Evolutionary conservation across 2,113 vertebrate genomes (phyloP).

Genomic region (Chiloscyllium plagiosum): DNA sequence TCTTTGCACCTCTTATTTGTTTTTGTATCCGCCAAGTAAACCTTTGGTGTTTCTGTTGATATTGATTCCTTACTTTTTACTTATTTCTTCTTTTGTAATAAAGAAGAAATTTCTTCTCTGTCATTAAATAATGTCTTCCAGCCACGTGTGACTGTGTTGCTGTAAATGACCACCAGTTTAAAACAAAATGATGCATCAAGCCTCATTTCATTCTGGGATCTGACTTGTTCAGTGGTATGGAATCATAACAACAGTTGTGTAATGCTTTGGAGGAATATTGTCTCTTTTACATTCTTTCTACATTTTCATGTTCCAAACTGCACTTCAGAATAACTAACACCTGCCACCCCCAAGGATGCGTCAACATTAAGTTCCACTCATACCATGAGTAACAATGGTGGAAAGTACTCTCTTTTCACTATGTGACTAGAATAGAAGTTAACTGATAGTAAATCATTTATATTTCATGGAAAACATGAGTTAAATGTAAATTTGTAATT

Average conservation of each 20-base stretch:
- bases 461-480: background rate
- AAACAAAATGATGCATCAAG: no score
- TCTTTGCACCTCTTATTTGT: no score
- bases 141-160: no score
- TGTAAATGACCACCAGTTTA: no score
- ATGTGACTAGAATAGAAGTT: background rate
- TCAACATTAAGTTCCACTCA: background rate
- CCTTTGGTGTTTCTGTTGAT: no score
- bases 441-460: background rate
- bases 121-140: no score
- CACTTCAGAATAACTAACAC: background rate
- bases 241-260: background rate
- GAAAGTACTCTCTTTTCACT: background rate
- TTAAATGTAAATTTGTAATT: background rate
- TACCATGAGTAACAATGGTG: background rate
- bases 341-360: background rate
- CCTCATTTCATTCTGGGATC: no score
- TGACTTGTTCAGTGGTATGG: no score
- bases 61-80: no score
- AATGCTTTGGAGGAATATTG: background rate
- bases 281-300: background rate
- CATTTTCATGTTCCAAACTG: background rate
- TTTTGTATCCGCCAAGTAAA: no score
- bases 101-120: no score
- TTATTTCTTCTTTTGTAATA: no score